These are phyloP conservation scores for Elephas maximus DNA, from an alignment of 2,113 vertebrate species.

Conservation along the genomic window DNA sequence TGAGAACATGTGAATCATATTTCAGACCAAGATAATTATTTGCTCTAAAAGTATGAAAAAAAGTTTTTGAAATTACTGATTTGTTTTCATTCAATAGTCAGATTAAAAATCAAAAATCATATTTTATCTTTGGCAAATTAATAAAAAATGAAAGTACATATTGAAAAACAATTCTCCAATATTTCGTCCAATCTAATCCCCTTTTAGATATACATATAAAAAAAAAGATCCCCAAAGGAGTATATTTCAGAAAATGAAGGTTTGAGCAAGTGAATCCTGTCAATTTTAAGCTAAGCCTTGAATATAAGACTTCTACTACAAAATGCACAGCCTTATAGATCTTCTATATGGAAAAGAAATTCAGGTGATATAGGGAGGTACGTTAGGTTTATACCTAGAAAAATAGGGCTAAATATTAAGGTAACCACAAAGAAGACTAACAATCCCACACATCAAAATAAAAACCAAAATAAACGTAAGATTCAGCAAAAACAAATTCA, in stretches of 20 bases:
- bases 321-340: neutral
- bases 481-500: too few species aligned
- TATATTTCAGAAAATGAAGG: neutral
- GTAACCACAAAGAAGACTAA: too few species aligned
- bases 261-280: neutral
- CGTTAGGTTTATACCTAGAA: too few species aligned
- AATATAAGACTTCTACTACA: neutral
- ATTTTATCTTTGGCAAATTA: neutral
- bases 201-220: neutral
- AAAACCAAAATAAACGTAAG: too few species aligned
- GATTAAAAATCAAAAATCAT: neutral
- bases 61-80: neutral
- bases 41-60: neutral
- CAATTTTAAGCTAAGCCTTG: neutral
- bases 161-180: neutral
- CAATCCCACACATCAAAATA: too few species aligned
- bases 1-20: neutral
- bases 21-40: constrained; percentile 16
- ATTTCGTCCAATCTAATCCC: neutral
- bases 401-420: too few species aligned
- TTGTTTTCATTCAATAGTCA: constrained; percentile 16
- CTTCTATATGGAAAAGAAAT: too few species aligned
- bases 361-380: too few species aligned
- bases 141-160: neutral
- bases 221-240: neutral